Conservation (phyloP, 1,140 invertebrate species). For the Vanessa atalanta region DNA sequence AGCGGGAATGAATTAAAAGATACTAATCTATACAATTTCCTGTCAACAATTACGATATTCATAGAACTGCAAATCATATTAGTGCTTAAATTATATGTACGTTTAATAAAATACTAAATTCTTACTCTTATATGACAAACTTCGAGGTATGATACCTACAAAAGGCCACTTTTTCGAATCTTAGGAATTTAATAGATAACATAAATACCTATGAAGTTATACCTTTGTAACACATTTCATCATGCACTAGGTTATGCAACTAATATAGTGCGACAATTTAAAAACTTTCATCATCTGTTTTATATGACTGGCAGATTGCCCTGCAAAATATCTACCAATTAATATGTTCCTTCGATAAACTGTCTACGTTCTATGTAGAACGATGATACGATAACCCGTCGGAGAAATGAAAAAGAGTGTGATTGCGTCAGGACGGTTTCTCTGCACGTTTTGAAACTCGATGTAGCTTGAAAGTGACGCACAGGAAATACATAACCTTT, state of each 20-base stretch:
- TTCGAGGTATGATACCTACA: too few species aligned
- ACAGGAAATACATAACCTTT: conserved; percentile 35
- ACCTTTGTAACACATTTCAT: background rate
- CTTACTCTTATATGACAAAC: too few species aligned
- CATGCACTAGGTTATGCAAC: background rate
- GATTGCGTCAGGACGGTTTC: conserved; percentile 43
- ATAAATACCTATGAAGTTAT: too few species aligned
- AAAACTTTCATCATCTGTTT: conserved; percentile 1
- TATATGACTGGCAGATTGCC: background rate
- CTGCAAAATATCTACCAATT: background rate
- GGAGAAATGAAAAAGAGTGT: conserved; percentile 31
- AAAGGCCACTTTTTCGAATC: too few species aligned
- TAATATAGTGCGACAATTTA: conserved; percentile 5
- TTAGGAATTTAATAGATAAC: too few species aligned
- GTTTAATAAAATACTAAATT: too few species aligned
- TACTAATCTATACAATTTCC: too few species aligned
- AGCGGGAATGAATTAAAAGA: too few species aligned
- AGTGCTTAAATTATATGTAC: too few species aligned
- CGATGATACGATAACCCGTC: conserved; percentile 29
- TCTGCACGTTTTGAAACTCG: conserved; percentile 33
- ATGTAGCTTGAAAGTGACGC: conserved; percentile 39
- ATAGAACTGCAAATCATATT: too few species aligned
- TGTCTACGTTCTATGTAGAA: background rate
- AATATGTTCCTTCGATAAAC: background rate
- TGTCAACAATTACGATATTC: too few species aligned